Evolutionary conservation across 1,140 invertebrate genomes (phyloP), one percentile per base, ranked within the genome.

Genomic region (Pseudobourletiella spinata): DNA sequence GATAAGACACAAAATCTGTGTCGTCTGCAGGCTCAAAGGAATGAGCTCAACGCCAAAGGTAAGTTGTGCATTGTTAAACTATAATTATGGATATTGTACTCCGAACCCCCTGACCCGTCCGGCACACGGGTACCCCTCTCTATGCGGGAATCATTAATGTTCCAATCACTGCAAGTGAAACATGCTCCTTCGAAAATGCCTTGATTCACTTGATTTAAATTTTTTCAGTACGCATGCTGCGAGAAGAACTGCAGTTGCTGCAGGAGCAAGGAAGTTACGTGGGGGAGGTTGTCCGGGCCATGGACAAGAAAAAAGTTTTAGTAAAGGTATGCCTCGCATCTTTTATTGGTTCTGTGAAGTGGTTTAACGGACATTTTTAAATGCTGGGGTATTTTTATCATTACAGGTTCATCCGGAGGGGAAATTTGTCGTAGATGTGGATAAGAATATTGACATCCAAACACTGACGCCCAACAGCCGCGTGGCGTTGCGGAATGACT

Each of bases 211-310:
- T n/a, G n/a, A n/a, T n/a, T n/a, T n/a, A n/a, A n/a, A n/a, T 39
- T 42, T 70, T 72, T 73, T 39, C 72, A 93, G 95, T 99, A 28
- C 86, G 96, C 50, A 94, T 98, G 89, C 77, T 99, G 30, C 83
- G 96, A 16, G 97, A 99, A 76, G 97, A 99, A 74, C 78, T 99
- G 0, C 95, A 98, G 76, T 80, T 98, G 14, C 79, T 99, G 14
- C 97, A 99, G 78, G 97, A 99, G 73, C 97, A 99, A 79, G 97
- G 97, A 11, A 98, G 94, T 14, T 99, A 99, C 78, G 97, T 99
- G 3, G 97, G 97, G 14, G 97, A 99, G 80, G 96, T 99, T 28
- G 94, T 98, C 0, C 99, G 99, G 75, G 93, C 94, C 0, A 99
- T 99, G 95, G 96, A 99, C 74, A 99, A 99, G 75, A 99, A 99